A percentile compares a stretch with the other conserved stretches of the same genome.
Conservation (phyloP, 2,888 invertebrate species). For the Entomobrya proxima region DNA sequence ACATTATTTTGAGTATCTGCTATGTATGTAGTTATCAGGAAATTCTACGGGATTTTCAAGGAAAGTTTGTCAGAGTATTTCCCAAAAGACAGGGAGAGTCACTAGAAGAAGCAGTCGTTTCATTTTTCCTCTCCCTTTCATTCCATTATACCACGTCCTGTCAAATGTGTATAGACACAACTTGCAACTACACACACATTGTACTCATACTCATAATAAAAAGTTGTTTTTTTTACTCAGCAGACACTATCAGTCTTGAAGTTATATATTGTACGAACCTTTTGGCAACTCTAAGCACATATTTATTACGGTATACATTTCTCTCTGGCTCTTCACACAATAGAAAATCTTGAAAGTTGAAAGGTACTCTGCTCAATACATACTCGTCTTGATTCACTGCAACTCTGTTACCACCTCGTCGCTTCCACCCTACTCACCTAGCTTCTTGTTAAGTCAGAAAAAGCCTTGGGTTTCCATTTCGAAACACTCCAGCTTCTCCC, state of each 20-base stretch:
- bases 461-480: no score
- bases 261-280: neutral
- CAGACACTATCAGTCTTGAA: neutral
- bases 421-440: neutral
- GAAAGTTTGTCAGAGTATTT: neutral
- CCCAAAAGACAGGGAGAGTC: neutral
- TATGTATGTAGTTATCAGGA: neutral
- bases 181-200: no score
- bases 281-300: neutral
- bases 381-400: neutral
- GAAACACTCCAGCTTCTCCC: neutral
- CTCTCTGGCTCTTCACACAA: neutral
- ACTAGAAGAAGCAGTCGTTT: neutral
- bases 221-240: neutral
- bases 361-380: neutral
- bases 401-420: neutral
- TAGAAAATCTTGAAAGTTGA: neutral
- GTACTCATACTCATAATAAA: no score
- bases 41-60: slow-evolving; percentile 6
- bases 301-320: slow-evolving; percentile 11
- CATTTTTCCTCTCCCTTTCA: neutral
- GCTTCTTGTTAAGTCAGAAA: neutral
- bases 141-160: neutral
- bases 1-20: no score
- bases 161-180: neutral